These are phyloP conservation scores for Gymnosoma rotundatum DNA, from an alignment of 2,888 invertebrate genomes.

Conservation along the genomic window DNA sequence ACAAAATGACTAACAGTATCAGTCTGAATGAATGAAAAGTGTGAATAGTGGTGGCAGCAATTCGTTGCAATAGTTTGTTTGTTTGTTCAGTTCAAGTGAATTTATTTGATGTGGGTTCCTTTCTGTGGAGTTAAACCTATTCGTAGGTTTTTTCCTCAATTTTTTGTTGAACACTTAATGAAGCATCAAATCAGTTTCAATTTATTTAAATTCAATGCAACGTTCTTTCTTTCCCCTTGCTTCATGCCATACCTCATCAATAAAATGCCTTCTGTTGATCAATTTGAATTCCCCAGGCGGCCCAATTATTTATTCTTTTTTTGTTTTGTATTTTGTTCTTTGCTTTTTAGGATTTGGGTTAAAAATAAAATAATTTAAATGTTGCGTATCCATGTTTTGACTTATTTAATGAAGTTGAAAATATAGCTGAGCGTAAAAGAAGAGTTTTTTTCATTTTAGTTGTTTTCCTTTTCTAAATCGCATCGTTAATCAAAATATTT, in stretches of 20 bases:
- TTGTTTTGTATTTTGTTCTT: conserved; percentile 50
- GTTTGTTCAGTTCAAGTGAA: conserved; percentile 28
- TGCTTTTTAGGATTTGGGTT: conserved; percentile 49
- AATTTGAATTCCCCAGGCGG: conserved; percentile 78
- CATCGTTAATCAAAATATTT: conserved; percentile 68
- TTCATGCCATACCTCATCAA: conserved; percentile 69
- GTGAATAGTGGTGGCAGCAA: conserved; percentile 16
- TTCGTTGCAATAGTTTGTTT: conserved; percentile 16
- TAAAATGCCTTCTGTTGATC: conserved; percentile 76
- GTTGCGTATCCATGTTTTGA: conserved; percentile 69
- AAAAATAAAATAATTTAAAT: conserved; percentile 69
- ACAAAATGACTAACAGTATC: conserved; percentile 54
- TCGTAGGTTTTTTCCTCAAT: conserved; percentile 19
- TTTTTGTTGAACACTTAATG: conserved; percentile 51
- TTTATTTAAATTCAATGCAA: conserved; percentile 44
- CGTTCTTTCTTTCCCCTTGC: conserved; percentile 7
- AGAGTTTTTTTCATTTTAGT: conserved; percentile 5
- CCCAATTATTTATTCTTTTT: conserved; percentile 66
- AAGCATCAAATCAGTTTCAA: conserved; percentile 62
- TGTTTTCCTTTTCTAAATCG: conserved; percentile 53
- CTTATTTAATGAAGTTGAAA: conserved; percentile 69
- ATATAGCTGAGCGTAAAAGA: conserved; percentile 39
- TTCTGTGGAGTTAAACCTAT: conserved; percentile 10
- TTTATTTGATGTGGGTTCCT: conserved; percentile 65
- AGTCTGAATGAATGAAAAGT: conserved; percentile 37